Evolutionary conservation across 2,797 vertebrate species (phyloP).

Genomic region (Helarctos malayanus): DNA sequence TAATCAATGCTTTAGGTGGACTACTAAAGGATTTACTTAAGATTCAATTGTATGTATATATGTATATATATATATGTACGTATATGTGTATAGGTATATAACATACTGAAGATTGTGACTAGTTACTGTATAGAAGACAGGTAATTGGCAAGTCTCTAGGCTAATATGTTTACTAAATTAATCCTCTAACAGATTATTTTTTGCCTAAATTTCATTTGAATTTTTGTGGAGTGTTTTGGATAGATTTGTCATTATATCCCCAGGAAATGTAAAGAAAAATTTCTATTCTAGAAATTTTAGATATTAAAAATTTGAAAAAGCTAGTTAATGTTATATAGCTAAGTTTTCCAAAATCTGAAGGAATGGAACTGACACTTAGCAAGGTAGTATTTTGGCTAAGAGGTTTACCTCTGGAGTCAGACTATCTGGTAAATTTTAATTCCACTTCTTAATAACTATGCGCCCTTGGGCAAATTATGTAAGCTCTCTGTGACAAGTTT

Average conservation of each 20-base stretch:
- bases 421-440: neutral
- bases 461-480: conserved; percentile 21
- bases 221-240: conserved; percentile 50
- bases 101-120: neutral
- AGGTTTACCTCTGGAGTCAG: neutral
- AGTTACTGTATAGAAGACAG: neutral
- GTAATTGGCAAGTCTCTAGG: neutral
- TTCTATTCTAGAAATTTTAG: neutral
- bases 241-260: neutral
- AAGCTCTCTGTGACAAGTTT: neutral
- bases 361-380: neutral
- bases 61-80: neutral
- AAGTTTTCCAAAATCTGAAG: conserved; percentile 51
- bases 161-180: conserved; percentile 39
- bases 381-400: conserved; percentile 39
- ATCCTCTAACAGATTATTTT: neutral
- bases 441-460: neutral
- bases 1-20: neutral
- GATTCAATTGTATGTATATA: neutral
- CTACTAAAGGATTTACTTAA: conserved; percentile 17
- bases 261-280: conserved; percentile 20
- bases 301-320: conserved; percentile 39
- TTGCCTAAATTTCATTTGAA: neutral
- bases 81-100: neutral
- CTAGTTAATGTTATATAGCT: neutral